phyloP scores from a whole-genome alignment of 2,113 vertebrate species.

The Psittacula cyanocephala region DNA sequence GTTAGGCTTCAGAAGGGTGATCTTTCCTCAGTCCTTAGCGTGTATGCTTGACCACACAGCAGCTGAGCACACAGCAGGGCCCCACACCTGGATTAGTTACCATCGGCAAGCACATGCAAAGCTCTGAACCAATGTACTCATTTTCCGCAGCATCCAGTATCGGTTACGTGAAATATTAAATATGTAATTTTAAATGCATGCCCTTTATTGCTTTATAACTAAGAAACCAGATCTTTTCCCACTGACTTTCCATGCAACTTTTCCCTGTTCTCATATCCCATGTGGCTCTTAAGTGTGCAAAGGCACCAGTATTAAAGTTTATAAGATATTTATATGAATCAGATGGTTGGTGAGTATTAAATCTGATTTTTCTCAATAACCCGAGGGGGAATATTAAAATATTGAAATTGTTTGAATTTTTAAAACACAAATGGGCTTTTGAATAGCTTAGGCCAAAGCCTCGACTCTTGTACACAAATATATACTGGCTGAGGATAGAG shows the following conservation, averaged over 20 bases:
- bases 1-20: neutral
- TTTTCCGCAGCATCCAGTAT: neutral
- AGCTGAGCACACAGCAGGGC: neutral
- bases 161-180: slow-evolving; percentile 56
- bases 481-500: neutral
- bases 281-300: slow-evolving; percentile 53
- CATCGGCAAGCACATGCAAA: neutral
- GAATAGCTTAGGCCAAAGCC: slow-evolving; percentile 25
- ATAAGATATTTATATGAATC: slow-evolving; percentile 73
- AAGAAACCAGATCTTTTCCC: slow-evolving; percentile 68
- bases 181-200: slow-evolving; percentile 65
- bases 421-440: slow-evolving; percentile 59
- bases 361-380: slow-evolving; percentile 57
- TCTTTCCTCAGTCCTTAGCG: neutral
- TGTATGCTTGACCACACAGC: neutral
- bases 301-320: slow-evolving; percentile 68
- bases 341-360: slow-evolving; percentile 62
- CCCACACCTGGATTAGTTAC: slow-evolving; percentile 17
- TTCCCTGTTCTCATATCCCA: slow-evolving; percentile 50
- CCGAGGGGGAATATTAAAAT: slow-evolving; percentile 50
- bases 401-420: slow-evolving; percentile 60
- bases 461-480: neutral
- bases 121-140: neutral
- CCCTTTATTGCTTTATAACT: slow-evolving; percentile 59
- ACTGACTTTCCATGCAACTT: slow-evolving; percentile 48